Percentiles rank a stretch among this genome's conserved stretches.
Evolutionary conservation across 2,113 vertebrate genomes (phyloP).

Genomic region (Cryptoleucopteryx plumbea): DNA sequence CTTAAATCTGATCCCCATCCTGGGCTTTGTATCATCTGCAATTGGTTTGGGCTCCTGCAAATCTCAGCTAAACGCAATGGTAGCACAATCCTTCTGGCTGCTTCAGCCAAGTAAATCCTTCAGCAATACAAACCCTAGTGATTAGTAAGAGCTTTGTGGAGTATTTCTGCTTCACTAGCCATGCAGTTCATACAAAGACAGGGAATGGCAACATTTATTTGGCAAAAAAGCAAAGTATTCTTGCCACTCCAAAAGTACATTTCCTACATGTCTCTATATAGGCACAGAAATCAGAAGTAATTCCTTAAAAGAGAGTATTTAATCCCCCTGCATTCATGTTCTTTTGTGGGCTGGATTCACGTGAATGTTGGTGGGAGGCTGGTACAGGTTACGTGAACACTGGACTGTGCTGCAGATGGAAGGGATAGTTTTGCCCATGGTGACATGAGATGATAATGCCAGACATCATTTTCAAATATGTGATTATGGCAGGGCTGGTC

Average conservation of each 20-base stretch:
- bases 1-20: neutral
- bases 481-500: neutral
- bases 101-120: neutral
- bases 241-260: neutral
- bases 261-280: neutral
- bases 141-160: neutral
- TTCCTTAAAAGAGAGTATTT: neutral
- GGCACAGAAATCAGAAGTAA: neutral
- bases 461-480: neutral
- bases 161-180: neutral
- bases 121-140: neutral
- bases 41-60: neutral
- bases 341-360: neutral
- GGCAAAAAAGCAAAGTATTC: neutral
- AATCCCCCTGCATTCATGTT: neutral
- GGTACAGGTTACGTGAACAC: neutral
- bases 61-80: neutral
- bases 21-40: neutral
- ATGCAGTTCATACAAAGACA: neutral
- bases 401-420: neutral
- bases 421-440: neutral
- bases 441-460: neutral
- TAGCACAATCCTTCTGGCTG: neutral
- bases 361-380: neutral
- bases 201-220: neutral